These are phyloP conservation scores for Macquaria australasica DNA, from an alignment of 2,113 vertebrate genomes.

Conservation along the genomic window DNA sequence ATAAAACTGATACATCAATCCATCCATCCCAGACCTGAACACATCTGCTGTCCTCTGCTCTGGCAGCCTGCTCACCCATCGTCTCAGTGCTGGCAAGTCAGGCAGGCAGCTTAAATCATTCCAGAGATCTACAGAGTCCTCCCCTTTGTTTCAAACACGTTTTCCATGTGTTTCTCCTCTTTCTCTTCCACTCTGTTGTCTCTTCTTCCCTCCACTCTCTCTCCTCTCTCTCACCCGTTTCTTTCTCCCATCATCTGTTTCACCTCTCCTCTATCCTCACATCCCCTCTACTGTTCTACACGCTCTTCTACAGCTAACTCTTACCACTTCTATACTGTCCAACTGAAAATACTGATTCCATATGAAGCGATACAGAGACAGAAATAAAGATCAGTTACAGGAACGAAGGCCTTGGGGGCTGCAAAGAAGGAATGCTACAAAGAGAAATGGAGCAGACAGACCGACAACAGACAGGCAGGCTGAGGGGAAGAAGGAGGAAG, in stretches of 20 bases:
- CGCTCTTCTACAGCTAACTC: slow-evolving; percentile 13
- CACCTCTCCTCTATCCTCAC: slow-evolving; percentile 39
- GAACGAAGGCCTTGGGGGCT: slow-evolving; percentile 32
- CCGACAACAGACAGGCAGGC: not conserved
- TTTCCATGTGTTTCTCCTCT: slow-evolving; percentile 71
- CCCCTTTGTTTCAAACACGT: slow-evolving; percentile 58
- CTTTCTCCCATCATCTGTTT: slow-evolving; percentile 35
- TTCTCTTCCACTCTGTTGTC: slow-evolving; percentile 42
- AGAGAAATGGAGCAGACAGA: slow-evolving; percentile 42
- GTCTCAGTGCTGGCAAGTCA: slow-evolving; percentile 51
- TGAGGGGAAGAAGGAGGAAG: not conserved
- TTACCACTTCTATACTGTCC: slow-evolving; percentile 33
- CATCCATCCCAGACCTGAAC: slow-evolving; percentile 38
- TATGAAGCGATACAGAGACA: slow-evolving; percentile 51
- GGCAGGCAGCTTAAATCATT: slow-evolving; percentile 70
- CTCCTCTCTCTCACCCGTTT: not conserved
- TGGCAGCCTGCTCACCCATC: slow-evolving; percentile 56
- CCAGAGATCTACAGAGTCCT: slow-evolving; percentile 51
- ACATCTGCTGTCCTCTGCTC: slow-evolving; percentile 66
- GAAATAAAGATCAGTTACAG: slow-evolving; percentile 48
- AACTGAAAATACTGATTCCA: slow-evolving; percentile 48
- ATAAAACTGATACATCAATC: slow-evolving; percentile 57
- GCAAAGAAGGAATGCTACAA: slow-evolving; percentile 42
- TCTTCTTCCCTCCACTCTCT: slow-evolving; percentile 2
- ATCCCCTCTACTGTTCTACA: slow-evolving; percentile 18